phyloP scores from a whole-genome alignment of 2,888 invertebrate species.

The Cistogaster globosa region DNA sequence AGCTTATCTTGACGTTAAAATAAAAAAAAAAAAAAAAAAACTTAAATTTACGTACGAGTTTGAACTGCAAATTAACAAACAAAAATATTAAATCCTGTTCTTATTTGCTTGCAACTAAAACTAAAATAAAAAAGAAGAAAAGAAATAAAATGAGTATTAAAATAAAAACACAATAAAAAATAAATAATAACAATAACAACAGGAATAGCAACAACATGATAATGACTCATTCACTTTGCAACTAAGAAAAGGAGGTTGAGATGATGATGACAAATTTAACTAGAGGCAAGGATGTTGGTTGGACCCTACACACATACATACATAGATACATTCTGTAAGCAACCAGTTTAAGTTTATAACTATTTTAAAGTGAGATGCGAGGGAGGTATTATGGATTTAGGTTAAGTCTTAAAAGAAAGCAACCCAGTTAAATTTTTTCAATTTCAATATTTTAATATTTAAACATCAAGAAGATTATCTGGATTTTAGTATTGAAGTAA shows the following conservation, averaged over 20 bases:
- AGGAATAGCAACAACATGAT: slow-evolving; percentile 35
- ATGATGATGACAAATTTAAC: slow-evolving; percentile 56
- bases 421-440: too few relatives aligned
- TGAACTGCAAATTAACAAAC: slow-evolving; percentile 22
- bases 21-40: slow-evolving; percentile 8
- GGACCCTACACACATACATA: slow-evolving; percentile 2
- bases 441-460: too few relatives aligned
- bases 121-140: neutral
- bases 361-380: slow-evolving; percentile 12
- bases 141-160: slow-evolving; percentile 3
- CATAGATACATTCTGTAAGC: neutral
- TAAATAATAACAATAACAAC: slow-evolving; percentile 17
- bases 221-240: slow-evolving; percentile 56
- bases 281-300: slow-evolving; percentile 29
- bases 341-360: slow-evolving; percentile 28
- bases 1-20: slow-evolving; percentile 58
- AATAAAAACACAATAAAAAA: neutral
- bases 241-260: slow-evolving; percentile 37
- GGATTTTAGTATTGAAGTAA: too few relatives aligned
- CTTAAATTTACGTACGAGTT: neutral
- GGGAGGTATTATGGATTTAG: slow-evolving; percentile 4
- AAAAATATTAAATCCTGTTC: slow-evolving; percentile 46
- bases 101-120: slow-evolving; percentile 23
- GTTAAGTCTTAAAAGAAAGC: neutral
- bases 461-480: too few relatives aligned